A percentile compares a stretch with the other conserved stretches of the same genome.
Conservation (phyloP, 2,888 invertebrate genomes). For the Adineta ricciae region DNA sequence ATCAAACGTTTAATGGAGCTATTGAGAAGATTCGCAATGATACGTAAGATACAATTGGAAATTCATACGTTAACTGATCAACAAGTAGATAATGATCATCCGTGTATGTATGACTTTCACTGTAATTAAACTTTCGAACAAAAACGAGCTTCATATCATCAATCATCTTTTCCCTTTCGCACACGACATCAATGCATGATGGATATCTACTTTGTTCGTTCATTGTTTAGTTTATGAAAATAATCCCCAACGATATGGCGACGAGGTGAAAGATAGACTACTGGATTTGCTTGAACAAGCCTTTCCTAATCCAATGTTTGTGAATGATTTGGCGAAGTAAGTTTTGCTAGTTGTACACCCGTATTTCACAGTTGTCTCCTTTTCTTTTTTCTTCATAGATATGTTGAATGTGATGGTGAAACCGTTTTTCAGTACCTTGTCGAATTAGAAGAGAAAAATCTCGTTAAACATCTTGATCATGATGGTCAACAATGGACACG, state of each 20-base stretch:
- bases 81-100: not conserved
- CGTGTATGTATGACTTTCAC: not conserved
- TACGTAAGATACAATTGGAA: not conserved
- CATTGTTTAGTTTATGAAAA: constrained; percentile 23
- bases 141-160: no score
- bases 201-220: not conserved
- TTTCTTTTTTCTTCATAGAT: not conserved
- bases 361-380: no score
- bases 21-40: not conserved
- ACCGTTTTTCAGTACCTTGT: not conserved
- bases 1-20: constrained; percentile 19
- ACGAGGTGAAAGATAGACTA: constrained; percentile 74
- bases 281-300: constrained; percentile 90
- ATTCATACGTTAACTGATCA: not conserved
- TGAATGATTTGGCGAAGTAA: constrained; percentile 70
- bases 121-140: no score
- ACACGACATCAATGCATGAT: not conserved
- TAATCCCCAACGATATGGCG: constrained; percentile 33
- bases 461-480: constrained; percentile 21
- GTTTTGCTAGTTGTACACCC: constrained; percentile 34
- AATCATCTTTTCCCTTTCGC: no score
- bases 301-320: constrained; percentile 90
- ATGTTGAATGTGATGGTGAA: not conserved
- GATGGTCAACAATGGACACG: constrained; percentile 26
- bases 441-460: not conserved